phyloP scores from a whole-genome alignment of 2,888 invertebrate species.

The Portevinia maculata region DNA sequence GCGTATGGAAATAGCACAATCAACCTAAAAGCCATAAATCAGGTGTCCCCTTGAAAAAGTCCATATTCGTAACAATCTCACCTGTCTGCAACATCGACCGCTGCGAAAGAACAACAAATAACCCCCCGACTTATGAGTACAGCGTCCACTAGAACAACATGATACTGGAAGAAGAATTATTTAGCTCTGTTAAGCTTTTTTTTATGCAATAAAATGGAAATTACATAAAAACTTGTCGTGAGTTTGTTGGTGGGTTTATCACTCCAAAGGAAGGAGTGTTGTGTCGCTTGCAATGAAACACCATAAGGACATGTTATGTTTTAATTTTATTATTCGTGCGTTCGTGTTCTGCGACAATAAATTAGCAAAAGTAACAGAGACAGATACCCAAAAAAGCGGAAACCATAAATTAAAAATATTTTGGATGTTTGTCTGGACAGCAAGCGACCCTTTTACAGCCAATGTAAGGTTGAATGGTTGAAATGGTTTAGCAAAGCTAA shows the following conservation, averaged over 20 bases:
- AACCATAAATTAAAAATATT: constrained; percentile 41
- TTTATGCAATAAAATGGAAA: not conserved
- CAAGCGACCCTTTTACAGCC: not conserved
- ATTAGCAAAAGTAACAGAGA: constrained; percentile 26
- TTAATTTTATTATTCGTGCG: not conserved
- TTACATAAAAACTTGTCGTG: constrained; percentile 3
- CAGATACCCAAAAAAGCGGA: constrained; percentile 28
- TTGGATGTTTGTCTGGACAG: constrained; percentile 32
- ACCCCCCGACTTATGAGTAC: constrained; percentile 19
- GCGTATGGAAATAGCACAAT: constrained; percentile 17
- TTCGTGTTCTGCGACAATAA: constrained; percentile 45
- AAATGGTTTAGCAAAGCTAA: too few relatives aligned
- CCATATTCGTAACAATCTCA: constrained; percentile 9
- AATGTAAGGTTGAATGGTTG: not conserved
- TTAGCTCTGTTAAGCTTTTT: constrained; percentile 17
- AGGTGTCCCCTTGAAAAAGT: constrained; percentile 2
- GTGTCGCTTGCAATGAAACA: constrained; percentile 18
- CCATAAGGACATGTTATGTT: constrained; percentile 43
- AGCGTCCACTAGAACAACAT: constrained; percentile 4
- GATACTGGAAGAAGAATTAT: constrained; percentile 10
- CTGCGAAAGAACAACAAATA: constrained; percentile 9
- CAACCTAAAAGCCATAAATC: constrained; percentile 6
- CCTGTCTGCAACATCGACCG: constrained; percentile 18
- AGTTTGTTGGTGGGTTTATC: not conserved
- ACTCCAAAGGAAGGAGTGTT: constrained; percentile 29